A percentile compares a stretch with the other conserved stretches of the same genome.
Evolutionary conservation across 2,888 invertebrate species (phyloP).

Genomic region (Drosophila cyrtoloma): DNA sequence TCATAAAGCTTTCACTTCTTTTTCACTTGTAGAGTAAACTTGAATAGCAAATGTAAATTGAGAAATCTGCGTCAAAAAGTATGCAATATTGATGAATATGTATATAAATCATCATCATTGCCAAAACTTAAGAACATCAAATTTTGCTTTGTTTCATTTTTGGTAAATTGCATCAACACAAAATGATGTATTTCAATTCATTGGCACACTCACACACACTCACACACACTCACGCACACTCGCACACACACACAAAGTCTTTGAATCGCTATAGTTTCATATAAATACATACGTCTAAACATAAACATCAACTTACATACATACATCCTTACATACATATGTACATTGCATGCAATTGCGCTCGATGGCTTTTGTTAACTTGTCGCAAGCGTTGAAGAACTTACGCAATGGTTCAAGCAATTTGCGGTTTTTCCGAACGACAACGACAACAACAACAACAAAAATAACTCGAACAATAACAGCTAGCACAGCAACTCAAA

Average conservation of each 20-base stretch:
- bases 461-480: constrained; percentile 18
- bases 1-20: neutral
- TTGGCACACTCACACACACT: constrained; percentile 5
- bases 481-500: constrained; percentile 22
- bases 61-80: neutral
- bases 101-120: neutral
- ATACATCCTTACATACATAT: constrained; percentile 5
- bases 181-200: neutral
- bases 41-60: neutral
- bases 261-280: constrained; percentile 4
- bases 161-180: neutral
- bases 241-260: constrained; percentile 3
- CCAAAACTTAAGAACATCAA: constrained; percentile 4
- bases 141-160: constrained; percentile 6
- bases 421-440: constrained; percentile 57
- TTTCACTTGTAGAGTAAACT: neutral
- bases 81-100: neutral
- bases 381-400: constrained; percentile 51
- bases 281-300: constrained; percentile 11
- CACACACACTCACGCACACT: neutral
- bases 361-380: constrained; percentile 42
- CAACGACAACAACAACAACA: constrained; percentile 33
- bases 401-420: constrained; percentile 57
- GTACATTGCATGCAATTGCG: constrained; percentile 23
- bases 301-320: neutral